Base-by-base conservation (phyloP, 2,888 invertebrate genomes). In the Cyrtodaria siliqua region DNA sequence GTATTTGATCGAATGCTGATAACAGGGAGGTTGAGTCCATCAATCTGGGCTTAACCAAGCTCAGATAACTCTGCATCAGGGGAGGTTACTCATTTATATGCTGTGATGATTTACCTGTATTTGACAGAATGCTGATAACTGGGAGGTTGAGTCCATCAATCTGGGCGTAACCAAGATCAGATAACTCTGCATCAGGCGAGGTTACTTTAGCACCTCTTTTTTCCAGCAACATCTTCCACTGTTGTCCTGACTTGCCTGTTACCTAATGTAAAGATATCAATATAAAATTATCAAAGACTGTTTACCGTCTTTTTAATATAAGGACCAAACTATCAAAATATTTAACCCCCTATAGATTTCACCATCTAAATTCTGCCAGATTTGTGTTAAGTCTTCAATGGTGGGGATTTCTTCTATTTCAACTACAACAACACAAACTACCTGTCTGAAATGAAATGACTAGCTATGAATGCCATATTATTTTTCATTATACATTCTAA, bases 161-260 rank as follows among this genome's bases (percentile, higher is more conserved):
- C 24, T 79, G 69, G 50, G 86, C 86, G 82, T 86, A 89, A 16
- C 86, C 89, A 50, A 87, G 57, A 12, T 84, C 82, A 44, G 61
- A 55, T 16, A 87, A 27, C 40, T 87, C 89, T 50, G 80, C 60
- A 50, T 89, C 90, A 14, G 56, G 61, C 12, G 55, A 20, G n/a
- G 62, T 38, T 24, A 82, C 29, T n/a, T 57, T 61, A 9, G 74
- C 56, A 33, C 69, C 40, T 44, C 72, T 95, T 83, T 83, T 85
- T 91, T 97, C 97, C 64, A 97, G 93, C 33, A 97, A 93, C 70
- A 97, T 93, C 84, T 96, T 96, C 96, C 96, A 97, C 90, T 97
- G 97, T 79, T 96, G 95, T 42, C 95, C 95, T 81, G 95, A 95
- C 40, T 94, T 94, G 66, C 95, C 95, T 9, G 96, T 96, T 87